Evolutionary conservation across 2,797 vertebrate species (phyloP).

Genomic region (Adrianichthys oophorus): DNA sequence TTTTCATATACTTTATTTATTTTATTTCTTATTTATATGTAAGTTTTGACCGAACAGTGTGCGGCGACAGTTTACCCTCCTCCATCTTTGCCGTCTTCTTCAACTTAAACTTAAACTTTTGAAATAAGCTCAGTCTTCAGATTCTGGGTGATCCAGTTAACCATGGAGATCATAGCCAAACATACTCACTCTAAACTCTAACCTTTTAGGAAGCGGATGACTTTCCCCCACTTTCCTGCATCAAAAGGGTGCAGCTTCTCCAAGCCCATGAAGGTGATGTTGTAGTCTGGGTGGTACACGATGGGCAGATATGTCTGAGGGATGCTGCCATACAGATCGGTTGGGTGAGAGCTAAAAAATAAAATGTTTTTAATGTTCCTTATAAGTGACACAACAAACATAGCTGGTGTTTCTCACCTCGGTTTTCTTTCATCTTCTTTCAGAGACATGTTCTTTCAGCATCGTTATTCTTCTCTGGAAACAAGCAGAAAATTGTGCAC

Average conservation of each 20-base stretch:
- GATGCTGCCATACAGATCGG: conserved; percentile 80
- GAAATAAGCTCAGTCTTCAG: too few relatives aligned
- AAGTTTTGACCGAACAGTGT: too few relatives aligned
- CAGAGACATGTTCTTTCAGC: conserved; percentile 70
- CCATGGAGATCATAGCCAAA: neutral
- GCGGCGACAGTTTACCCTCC: too few relatives aligned
- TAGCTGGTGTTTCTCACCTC: conserved; percentile 49
- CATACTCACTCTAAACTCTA: conserved; percentile 35
- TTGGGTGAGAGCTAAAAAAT: conserved; percentile 80
- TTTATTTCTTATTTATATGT: too few relatives aligned
- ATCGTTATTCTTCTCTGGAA: conserved; percentile 63
- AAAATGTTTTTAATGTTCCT: conserved; percentile 2
- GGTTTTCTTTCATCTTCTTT: conserved; percentile 64
- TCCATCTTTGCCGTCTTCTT: too few relatives aligned
- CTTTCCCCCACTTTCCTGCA: conserved; percentile 96
- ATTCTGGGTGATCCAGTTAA: too few relatives aligned
- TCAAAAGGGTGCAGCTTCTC: conserved; percentile 97
- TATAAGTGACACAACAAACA: conserved; percentile 18
- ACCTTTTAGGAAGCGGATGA: conserved; percentile 94
- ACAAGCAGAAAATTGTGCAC: neutral
- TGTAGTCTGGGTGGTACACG: conserved; percentile 91
- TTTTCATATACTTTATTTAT: too few relatives aligned
- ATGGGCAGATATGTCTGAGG: conserved; percentile 84
- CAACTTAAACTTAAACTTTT: too few relatives aligned
- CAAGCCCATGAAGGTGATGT: conserved; percentile 96